Conservation (phyloP, 1,140 invertebrate genomes). For the Leguminivora glycinivorella region DNA sequence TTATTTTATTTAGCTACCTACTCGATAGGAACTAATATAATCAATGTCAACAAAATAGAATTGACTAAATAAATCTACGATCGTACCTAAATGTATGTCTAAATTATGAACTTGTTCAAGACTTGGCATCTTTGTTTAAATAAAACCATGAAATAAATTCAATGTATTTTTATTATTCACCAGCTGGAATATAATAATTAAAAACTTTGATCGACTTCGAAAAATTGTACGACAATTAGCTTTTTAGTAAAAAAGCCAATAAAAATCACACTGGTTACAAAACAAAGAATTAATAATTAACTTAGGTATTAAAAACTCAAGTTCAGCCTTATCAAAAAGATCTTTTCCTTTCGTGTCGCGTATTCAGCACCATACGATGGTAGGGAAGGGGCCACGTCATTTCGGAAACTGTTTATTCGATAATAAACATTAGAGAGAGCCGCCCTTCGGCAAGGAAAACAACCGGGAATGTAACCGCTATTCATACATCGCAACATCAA, state of each 20-base stretch:
- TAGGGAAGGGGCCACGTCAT: slow-evolving; percentile 61
- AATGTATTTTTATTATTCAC: slow-evolving; percentile 73
- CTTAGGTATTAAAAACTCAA: slow-evolving; percentile 72
- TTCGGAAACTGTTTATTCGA: slow-evolving; percentile 55
- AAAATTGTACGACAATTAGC: slow-evolving; percentile 67
- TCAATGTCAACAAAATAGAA: too few relatives aligned
- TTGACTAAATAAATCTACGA: background rate
- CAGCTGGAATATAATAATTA: slow-evolving; percentile 72
- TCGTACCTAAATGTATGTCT: too few relatives aligned
- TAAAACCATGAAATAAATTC: slow-evolving; percentile 52
- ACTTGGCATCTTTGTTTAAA: slow-evolving; percentile 19
- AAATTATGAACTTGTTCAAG: too few relatives aligned
- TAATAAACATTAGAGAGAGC: slow-evolving; percentile 69
- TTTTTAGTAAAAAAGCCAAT: slow-evolving; percentile 64
- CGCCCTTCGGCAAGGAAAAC: slow-evolving; percentile 67
- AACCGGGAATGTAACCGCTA: slow-evolving; percentile 65
- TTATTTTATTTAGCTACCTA: too few relatives aligned
- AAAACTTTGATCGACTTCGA: slow-evolving; percentile 72
- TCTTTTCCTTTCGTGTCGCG: slow-evolving; percentile 70
- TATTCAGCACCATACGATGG: slow-evolving; percentile 59
- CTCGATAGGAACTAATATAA: too few relatives aligned
- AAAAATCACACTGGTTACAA: slow-evolving; percentile 66
- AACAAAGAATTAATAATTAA: slow-evolving; percentile 66
- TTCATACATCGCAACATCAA: slow-evolving; percentile 44
- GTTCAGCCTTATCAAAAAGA: slow-evolving; percentile 77